Evolutionary conservation across 2,113 vertebrate genomes (phyloP).

Genomic region (Tetrax tetrax): DNA sequence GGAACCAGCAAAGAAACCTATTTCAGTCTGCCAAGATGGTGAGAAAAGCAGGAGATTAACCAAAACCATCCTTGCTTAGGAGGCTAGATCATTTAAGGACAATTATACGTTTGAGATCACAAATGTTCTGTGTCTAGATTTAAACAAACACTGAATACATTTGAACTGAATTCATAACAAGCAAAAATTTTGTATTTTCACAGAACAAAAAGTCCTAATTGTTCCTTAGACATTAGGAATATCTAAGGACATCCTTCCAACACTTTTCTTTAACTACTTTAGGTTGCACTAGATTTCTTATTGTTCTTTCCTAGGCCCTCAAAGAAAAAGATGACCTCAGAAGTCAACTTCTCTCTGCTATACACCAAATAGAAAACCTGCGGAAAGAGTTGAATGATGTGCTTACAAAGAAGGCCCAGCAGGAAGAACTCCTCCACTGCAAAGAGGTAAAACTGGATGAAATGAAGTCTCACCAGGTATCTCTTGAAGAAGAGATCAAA

Average conservation of each 20-base stretch:
- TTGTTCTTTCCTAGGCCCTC: slow-evolving; percentile 71
- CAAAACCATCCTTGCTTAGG: neutral
- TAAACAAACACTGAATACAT: neutral
- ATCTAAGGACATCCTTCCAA: neutral
- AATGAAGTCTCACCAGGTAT: slow-evolving; percentile 74
- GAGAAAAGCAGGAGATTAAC: neutral
- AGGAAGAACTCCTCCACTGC: slow-evolving; percentile 86
- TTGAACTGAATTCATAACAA: neutral
- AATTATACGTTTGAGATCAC: neutral
- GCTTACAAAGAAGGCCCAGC: slow-evolving; percentile 82
- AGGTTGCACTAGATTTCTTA: neutral
- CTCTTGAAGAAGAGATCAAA: slow-evolving; percentile 83
- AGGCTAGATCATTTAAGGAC: neutral
- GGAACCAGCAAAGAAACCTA: neutral
- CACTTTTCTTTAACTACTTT: neutral
- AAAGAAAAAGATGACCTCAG: slow-evolving; percentile 85
- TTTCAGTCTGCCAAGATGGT: neutral
- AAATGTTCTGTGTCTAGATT: neutral
- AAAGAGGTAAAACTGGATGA: slow-evolving; percentile 85
- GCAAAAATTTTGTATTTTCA: neutral
- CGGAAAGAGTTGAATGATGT: slow-evolving; percentile 85
- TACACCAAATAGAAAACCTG: slow-evolving; percentile 85
- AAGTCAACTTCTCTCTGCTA: slow-evolving; percentile 80
- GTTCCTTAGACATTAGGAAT: neutral
- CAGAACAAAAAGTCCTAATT: neutral